Conservation (phyloP, 2,888 invertebrate genomes). For the Melipona beecheii region DNA sequence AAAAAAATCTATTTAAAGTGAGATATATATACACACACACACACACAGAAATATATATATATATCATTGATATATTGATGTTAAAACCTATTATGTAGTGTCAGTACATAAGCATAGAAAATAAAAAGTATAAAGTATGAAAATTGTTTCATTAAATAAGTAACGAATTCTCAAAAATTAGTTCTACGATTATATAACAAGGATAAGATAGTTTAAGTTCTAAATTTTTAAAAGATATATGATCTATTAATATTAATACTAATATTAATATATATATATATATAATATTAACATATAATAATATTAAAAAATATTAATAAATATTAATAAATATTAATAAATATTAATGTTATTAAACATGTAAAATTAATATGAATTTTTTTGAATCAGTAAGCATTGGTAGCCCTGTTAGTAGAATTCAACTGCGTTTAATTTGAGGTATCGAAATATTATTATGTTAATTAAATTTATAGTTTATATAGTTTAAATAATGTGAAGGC, state of each 20-base stretch:
- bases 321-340: neutral
- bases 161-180: neutral
- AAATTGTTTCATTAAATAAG: neutral
- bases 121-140: too few species aligned
- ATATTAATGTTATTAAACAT: neutral
- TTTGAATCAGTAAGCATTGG: slow-evolving; percentile 1
- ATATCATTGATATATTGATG: neutral
- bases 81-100: neutral
- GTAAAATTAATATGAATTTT: neutral
- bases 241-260: neutral
- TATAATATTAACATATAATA: neutral
- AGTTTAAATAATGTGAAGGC: neutral
- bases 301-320: neutral
- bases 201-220: neutral
- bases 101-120: too few species aligned
- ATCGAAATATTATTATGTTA: neutral
- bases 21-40: too few species aligned
- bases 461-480: slow-evolving; percentile 1
- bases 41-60: too few species aligned
- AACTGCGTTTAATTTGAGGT: neutral
- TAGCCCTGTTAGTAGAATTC: neutral
- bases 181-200: neutral
- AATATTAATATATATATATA: neutral
- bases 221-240: neutral
- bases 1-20: neutral